Evolutionary conservation across 2,113 vertebrate species (phyloP).

Genomic region (Procapra przewalskii): DNA sequence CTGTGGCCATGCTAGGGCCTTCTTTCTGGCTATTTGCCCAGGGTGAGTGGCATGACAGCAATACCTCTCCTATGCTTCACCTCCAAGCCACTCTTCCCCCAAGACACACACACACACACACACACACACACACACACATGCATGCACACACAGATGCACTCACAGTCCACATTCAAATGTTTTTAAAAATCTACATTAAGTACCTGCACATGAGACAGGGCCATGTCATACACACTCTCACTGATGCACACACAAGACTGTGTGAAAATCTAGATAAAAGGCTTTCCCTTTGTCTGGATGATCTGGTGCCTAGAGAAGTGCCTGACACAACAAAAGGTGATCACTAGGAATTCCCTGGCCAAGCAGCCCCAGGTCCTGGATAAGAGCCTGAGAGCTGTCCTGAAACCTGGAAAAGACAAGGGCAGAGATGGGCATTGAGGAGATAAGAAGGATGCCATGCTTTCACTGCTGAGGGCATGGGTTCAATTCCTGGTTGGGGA

Average conservation of each 20-base stretch:
- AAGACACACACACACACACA: background rate
- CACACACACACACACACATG: background rate
- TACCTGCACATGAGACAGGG: background rate
- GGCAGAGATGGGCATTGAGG: background rate
- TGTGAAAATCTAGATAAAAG: background rate
- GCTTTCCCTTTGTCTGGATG: background rate
- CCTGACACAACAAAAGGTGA: background rate
- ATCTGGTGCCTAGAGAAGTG: background rate
- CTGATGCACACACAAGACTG: background rate
- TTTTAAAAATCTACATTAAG: background rate
- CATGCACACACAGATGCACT: background rate
- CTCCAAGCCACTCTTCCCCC: background rate
- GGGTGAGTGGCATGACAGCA: background rate
- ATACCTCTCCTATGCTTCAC: background rate
- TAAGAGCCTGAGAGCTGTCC: background rate
- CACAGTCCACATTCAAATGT: background rate
- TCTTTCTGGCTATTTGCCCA: background rate
- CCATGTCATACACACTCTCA: background rate
- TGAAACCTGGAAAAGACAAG: background rate
- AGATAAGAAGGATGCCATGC: background rate
- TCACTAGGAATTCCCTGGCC: background rate
- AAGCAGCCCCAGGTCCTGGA: background rate
- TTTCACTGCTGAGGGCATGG: background rate
- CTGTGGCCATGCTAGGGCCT: background rate
- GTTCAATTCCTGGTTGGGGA: background rate